Evolutionary conservation across 1,140 invertebrate species (phyloP).

Genomic region (Leptinotarsa undecemlineata): DNA sequence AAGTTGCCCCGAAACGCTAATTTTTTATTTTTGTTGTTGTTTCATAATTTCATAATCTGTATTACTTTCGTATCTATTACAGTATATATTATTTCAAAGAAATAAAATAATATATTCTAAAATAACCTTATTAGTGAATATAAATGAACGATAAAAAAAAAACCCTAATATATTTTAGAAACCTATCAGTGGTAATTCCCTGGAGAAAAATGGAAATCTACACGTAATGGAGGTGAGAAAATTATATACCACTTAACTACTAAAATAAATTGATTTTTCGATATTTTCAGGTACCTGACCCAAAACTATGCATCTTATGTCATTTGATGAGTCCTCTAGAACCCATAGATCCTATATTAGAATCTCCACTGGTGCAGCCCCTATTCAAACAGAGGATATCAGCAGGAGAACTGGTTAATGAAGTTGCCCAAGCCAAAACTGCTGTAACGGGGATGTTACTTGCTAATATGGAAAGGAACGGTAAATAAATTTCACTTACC

Average conservation of each 20-base stretch:
- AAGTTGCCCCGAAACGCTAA: too few species aligned
- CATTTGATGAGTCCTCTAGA: constrained; percentile 87
- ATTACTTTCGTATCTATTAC: too few species aligned
- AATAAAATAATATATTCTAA: too few species aligned
- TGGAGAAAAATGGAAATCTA: constrained; percentile 39
- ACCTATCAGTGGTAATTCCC: constrained; percentile 30
- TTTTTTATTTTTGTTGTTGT: too few species aligned
- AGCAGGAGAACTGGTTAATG: constrained; percentile 75
- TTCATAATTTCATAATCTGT: too few species aligned
- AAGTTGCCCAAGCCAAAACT: constrained; percentile 72
- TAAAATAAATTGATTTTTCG: background rate
- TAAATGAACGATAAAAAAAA: too few species aligned
- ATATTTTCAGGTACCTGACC: constrained; percentile 75
- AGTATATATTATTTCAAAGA: too few species aligned
- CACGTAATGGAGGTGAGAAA: constrained; percentile 43
- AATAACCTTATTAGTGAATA: too few species aligned
- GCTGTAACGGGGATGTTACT: constrained; percentile 80
- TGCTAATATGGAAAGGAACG: constrained; percentile 84
- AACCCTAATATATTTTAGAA: constrained; percentile 25
- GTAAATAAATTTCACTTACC: constrained; percentile 53
- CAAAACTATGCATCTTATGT: constrained; percentile 82
- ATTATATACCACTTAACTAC: background rate
- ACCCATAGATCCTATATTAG: constrained; percentile 78
- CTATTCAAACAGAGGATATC: constrained; percentile 76
- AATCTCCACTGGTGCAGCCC: constrained; percentile 78